phyloP scores from a whole-genome alignment of 2,113 vertebrate genomes.

The Chauna torquata region DNA sequence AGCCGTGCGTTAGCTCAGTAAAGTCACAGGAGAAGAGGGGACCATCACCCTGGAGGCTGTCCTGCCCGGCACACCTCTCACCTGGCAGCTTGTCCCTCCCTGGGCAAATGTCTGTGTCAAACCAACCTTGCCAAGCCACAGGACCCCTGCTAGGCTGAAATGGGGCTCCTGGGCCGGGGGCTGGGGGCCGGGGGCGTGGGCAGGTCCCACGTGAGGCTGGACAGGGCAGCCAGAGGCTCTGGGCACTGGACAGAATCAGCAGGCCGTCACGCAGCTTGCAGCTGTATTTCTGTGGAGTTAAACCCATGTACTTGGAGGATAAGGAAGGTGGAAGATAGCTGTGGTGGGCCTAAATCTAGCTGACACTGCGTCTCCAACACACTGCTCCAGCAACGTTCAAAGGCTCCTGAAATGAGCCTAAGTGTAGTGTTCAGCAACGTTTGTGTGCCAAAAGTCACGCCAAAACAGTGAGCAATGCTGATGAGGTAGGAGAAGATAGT shows the following conservation, averaged over 20 bases:
- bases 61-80: neutral
- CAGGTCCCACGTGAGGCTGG: neutral
- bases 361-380: neutral
- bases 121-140: neutral
- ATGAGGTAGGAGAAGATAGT: neutral
- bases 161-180: neutral
- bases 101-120: neutral
- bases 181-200: accelerated
- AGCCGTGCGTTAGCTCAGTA: neutral
- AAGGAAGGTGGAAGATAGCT: neutral
- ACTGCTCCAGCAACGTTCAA: neutral
- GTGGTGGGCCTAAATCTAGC: neutral
- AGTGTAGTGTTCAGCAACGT: neutral
- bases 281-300: neutral
- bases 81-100: neutral
- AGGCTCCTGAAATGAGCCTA: neutral
- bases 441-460: neutral
- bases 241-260: accelerated
- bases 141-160: neutral
- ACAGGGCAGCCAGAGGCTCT: neutral
- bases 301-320: accelerated
- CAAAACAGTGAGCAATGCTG: neutral
- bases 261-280: neutral
- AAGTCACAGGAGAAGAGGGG: neutral
- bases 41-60: neutral